Evolutionary conservation across 2,888 invertebrate genomes (phyloP), one percentile per base, ranked within the genome.

Genomic region (Parascotia fuliginaria): DNA sequence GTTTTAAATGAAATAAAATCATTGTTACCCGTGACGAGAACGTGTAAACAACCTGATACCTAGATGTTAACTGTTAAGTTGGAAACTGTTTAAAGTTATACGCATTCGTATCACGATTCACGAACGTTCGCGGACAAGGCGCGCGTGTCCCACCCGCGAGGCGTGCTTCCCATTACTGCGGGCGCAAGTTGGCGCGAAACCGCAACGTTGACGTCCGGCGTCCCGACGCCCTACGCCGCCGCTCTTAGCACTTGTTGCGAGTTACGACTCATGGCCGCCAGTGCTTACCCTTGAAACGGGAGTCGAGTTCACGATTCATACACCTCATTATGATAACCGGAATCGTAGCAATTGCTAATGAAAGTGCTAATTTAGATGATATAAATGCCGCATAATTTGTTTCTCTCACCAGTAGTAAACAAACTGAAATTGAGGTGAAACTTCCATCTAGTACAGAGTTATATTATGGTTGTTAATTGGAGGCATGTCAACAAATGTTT

Each of bases 161-260:
- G 73, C 80, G 83, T 67, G 70, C 81, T 80, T 87, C 82, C 85
- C 81, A 79, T 77, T 80, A 89, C 89, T 89, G 88, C 81, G 80
- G 83, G 70, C 76, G 79, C 70, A 75, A 79, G 72, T 82, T 85
- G 87, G 85, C 87, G 86, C 83, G 87, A 87, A 86, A 79, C 74
- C 58, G 61, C 65, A 56, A 37, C 58, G 40, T 42, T 65, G 63
- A 52, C 37, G 50, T 40, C 43, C 46, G 46, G 58, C 73, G 71
- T 73, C 79, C 79, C 79, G 80, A 80, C 80, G 75, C 77, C 78
- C 75, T 77, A 81, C 79, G 78, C 79, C 79, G 79, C 75, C 82
- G 81, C 83, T 69, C 52, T 59, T 56, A 68, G 54, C 86, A 89
- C 90, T 89, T 89, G 89, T 89, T 89, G 89, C 83, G 75, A 65